Base-by-base conservation (phyloP, 1,140 invertebrate genomes). In the Zeugodacus cucurbitae region DNA sequence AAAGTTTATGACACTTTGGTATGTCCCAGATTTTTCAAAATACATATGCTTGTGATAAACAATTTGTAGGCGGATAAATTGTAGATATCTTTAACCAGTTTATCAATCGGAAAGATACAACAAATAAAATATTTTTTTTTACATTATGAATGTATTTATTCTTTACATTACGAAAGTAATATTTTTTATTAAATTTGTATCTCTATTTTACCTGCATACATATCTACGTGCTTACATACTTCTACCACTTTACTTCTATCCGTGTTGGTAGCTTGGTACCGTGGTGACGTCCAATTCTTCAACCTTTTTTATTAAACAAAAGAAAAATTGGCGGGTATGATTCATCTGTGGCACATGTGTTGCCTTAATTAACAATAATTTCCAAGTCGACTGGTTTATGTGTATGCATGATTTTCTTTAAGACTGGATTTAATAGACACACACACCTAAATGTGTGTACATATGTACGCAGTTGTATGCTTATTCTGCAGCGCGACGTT, bases 291-390 rank as follows among this genome's bases (percentile, higher is more conserved):
- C 58, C 10, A 62, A 26, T n/a, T n/a, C 58, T 62, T 62, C 7
- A 62, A 62, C 14, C 58, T 4, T 62, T 62, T 62, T 26, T 22
- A 62, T n/a, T 59, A 59, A 82, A 48, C 10, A 82, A 82, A 82
- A 26, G 41, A 48, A 48, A 82, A 82, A 78, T 48, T 82, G 74
- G 41, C 44, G 11, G 44, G 44, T 22, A 82, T 82, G 74, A 82
- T n/a, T 82, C 74, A 82, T 82, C 74, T 82, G 74, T 48, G 41
- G 74, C 11, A 82, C 41, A 82, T 82, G 74, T 82, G 74, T 48
- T 48, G 74, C n/a, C 44, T 82, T 82, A 82, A 82, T 82, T 41
- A 82, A 82, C 41, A 3, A 48, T 48, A 54, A 82, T 82, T 82
- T 26, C n/a, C 74, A 82, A 82, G 74, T 48, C 34, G 22, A 8